Evolutionary conservation across 1,140 invertebrate genomes (phyloP), one percentile per base, ranked within the genome.

Genomic region (Hyposmocoma kahamanoa): DNA sequence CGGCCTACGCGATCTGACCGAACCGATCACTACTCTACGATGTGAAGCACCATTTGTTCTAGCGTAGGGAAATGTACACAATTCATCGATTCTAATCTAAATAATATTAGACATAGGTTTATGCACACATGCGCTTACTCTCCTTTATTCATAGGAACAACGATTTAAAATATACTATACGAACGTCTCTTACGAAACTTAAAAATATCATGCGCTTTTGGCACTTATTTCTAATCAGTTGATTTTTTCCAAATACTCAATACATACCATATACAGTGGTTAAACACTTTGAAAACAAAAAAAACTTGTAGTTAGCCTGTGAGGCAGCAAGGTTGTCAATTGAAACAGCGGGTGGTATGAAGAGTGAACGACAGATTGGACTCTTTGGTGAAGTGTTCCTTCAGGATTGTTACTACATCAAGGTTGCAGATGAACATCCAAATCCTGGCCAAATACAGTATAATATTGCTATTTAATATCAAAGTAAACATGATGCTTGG

Each of bases 21-120:
- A 8, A 5, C 38, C 19, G 38, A 55, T 55, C 58, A 67, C 71
- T 66, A 67, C 61, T 72, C 81, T 83, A 84, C 81, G 62, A 74
- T 69, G 75, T 81, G 79, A 83, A 83, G 81, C 81, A 84, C 81
- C 81, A 84, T 84, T 80, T 81, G 79, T 84, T 84, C 77, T 83
- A 84, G 81, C 79, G 75, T 84, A 84, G 75, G 81, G 79, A 78
- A 82, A 84, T 84, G 81, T 84, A 84, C 81, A 84, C 69, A 64
- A 64, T 79, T 77, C 62, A 53, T 70, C 68, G 61, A 72, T 72
- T 80, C 72, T 75, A 79, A 64, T 79, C 70, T 80, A 80, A 73
- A 54, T 72, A 70, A 73, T 57, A 74, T 75, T 80, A 84, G 66
- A 78, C 69, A 80, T 80, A 84, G 66, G 54, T 72, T 70, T 59